Evolutionary conservation across 2,113 vertebrate species (phyloP), one percentile per base, ranked within the genome.

Genomic region (Mastomys natalensis): DNA sequence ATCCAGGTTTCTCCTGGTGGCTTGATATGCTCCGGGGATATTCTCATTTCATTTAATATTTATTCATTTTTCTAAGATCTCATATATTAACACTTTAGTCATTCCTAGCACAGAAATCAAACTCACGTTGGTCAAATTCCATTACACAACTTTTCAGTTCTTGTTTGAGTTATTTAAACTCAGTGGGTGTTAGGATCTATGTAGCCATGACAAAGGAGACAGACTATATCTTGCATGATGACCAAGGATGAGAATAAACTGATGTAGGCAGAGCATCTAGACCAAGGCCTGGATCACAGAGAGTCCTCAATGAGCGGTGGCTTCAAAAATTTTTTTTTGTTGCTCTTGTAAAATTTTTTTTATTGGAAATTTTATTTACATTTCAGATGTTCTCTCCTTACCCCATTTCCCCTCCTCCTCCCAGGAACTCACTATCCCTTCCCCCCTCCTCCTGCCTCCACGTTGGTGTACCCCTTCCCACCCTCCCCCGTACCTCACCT

Each of bases 1-100:
- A 88, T 80, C 37, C 16, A 84, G 40, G 4, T 92, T 90, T 96
- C 68, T 93, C 48, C 92, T 77, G n/a, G 45, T 81, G 51, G 34
- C 10, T 26, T 60, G 13, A 45, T 29, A 70, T 58, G 21, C 45
- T 85, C 78, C n/a, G 10, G 21, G 53, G 10, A n/a, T 89, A 10
- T 40, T 62, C 21, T 85, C 40, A 31, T 26, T 78, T 7, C 9
- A 64, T 70, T 93, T 8, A 85, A 16, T 76, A 48, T 90, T 45
- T 53, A 78, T 68, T 68, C 22, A n/a, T 48, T 64, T 64, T 40
- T 73, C 13, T 90, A 21, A 85, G 22, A 64, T 95, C 40, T 74
- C 48, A 55, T 34, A 3, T 58, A 34, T 74, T 31, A 34, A n/a
- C 2, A 85, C n/a, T 24, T 92, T 4, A 64, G 48, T 84, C 88